Percentiles rank a stretch among this genome's conserved stretches.
Conservation (phyloP, 2,113 vertebrate species). For the Eolophus roseicapilla region DNA sequence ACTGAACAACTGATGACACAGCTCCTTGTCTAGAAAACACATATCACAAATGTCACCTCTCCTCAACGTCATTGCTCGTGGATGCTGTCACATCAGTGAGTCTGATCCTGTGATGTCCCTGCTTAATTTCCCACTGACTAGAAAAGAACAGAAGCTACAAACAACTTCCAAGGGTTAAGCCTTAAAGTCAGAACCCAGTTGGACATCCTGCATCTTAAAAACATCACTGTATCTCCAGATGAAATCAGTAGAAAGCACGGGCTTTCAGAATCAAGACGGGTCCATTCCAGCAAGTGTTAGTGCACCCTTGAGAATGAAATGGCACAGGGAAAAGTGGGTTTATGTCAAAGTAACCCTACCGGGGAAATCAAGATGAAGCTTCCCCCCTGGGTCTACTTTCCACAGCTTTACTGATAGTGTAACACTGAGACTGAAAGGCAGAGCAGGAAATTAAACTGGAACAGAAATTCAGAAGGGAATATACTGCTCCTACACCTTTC, state of each 20-base stretch:
- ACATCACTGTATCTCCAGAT: fast-evolving
- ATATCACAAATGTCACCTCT: neutral
- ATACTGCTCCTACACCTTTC: neutral
- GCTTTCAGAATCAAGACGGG: neutral
- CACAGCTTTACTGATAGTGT: neutral
- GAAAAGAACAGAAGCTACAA: neutral
- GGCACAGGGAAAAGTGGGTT: neutral
- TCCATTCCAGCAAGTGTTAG: neutral
- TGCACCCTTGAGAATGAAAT: neutral
- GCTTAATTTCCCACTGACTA: neutral
- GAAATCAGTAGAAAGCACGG: neutral
- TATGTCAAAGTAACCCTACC: neutral
- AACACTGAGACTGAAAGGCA: neutral
- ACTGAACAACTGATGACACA: neutral
- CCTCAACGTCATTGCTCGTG: neutral
- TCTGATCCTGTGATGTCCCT: neutral
- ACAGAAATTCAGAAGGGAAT: neutral
- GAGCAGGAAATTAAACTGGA: neutral
- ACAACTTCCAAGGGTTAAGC: neutral
- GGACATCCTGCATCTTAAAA: neutral
- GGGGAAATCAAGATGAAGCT: neutral
- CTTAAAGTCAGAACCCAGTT: neutral
- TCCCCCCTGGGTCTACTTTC: neutral
- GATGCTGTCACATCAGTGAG: neutral
- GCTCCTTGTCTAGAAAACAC: neutral